These are phyloP conservation scores for Gavialis gangeticus DNA, from an alignment of 2,113 vertebrate genomes.

Conservation along the genomic window DNA sequence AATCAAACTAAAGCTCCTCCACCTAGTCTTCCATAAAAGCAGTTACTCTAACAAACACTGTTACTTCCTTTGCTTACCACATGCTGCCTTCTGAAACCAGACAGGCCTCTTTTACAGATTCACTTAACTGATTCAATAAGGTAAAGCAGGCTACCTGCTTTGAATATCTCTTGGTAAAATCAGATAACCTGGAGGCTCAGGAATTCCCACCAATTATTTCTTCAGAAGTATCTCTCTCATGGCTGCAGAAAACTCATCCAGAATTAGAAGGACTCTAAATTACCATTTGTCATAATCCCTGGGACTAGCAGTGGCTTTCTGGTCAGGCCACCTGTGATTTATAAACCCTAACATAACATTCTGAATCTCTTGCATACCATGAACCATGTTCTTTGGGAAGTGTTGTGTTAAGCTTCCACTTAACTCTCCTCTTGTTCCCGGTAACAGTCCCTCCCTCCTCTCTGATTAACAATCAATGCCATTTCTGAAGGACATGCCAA, in stretches of 20 bases:
- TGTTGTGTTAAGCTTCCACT: neutral
- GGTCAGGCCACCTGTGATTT: neutral
- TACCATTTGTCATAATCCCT: neutral
- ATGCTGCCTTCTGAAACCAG: neutral
- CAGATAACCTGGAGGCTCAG: neutral
- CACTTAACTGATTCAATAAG: neutral
- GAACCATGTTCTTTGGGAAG: neutral
- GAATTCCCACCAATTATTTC: neutral
- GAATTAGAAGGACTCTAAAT: neutral
- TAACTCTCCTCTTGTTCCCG: neutral
- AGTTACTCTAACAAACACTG: neutral
- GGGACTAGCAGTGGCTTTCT: neutral
- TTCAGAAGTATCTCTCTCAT: neutral
- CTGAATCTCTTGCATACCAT: neutral
- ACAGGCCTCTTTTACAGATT: neutral
- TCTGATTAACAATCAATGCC: neutral
- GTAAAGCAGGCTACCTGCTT: neutral
- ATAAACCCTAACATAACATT: neutral
- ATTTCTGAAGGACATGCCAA: neutral
- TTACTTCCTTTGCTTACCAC: neutral
- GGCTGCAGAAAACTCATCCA: neutral
- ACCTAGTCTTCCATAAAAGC: neutral
- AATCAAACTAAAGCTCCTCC: neutral
- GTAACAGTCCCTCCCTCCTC: neutral
- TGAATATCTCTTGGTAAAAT: neutral